Percentiles rank a stretch among this genome's conserved stretches.
phyloP scores from a whole-genome alignment of 2,113 vertebrate species.

The Echinops telfairi region DNA sequence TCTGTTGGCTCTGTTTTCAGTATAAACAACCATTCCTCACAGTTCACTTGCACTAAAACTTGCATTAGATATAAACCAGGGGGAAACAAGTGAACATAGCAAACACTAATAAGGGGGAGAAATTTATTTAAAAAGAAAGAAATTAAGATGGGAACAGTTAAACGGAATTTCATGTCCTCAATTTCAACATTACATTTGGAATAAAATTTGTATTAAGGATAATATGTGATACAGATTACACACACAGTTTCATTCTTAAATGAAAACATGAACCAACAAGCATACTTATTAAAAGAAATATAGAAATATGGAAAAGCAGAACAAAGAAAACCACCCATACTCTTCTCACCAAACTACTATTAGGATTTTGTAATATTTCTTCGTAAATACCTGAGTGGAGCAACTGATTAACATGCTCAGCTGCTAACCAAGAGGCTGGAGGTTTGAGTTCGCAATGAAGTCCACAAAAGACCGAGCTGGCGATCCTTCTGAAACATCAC shows the following conservation, averaged over 20 bases:
- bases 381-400: not conserved
- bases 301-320: not conserved
- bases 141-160: not conserved
- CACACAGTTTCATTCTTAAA: not conserved
- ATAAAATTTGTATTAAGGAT: not conserved
- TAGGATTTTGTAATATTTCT: slow-evolving; percentile 4
- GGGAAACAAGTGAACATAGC: not conserved
- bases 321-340: slow-evolving; percentile 45
- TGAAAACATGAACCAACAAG: slow-evolving; percentile 26
- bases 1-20: slow-evolving; percentile 23
- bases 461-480: not conserved
- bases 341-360: slow-evolving; percentile 28
- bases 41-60: slow-evolving; percentile 37
- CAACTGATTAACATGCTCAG: not conserved
- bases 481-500: not conserved
- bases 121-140: not conserved
- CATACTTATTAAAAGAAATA: slow-evolving; percentile 45
- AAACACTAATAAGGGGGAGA: not conserved
- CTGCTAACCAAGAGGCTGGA: not conserved
- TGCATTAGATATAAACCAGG: not conserved
- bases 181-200: slow-evolving; percentile 15
- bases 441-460: not conserved
- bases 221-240: not conserved
- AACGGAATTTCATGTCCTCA: slow-evolving; percentile 2
- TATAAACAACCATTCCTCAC: not conserved